phyloP scores from a whole-genome alignment of 2,113 vertebrate genomes.

The Gambusia holbrooki region DNA sequence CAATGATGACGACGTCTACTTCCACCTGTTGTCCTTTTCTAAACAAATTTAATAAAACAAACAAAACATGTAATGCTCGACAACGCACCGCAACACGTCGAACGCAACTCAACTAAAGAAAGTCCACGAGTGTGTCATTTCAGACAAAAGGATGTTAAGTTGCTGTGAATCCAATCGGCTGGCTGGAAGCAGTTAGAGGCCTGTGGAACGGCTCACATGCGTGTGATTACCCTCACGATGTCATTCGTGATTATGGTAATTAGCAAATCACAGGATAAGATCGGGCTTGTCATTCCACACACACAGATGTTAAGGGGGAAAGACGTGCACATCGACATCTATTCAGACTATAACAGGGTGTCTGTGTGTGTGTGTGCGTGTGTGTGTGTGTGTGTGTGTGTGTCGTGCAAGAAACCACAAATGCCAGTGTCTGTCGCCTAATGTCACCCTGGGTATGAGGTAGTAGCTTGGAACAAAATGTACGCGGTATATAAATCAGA shows the following conservation, averaged over 20 bases:
- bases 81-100: too few species aligned
- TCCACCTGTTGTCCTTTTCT: not conserved
- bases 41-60: not conserved
- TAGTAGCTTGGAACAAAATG: slow-evolving; percentile 43
- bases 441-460: slow-evolving; percentile 59
- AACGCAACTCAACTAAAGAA: slow-evolving; percentile 1
- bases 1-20: not conserved
- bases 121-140: slow-evolving; percentile 4
- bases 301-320: slow-evolving; percentile 40
- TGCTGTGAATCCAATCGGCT: slow-evolving; percentile 17
- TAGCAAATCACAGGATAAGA: slow-evolving; percentile 59
- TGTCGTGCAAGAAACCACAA: slow-evolving; percentile 20
- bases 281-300: slow-evolving; percentile 47
- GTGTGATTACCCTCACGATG: slow-evolving; percentile 44
- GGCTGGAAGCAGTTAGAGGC: slow-evolving; percentile 40
- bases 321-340: not conserved
- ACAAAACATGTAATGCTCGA: not conserved
- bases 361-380: too few species aligned
- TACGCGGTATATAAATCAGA: slow-evolving; percentile 70
- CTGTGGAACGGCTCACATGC: slow-evolving; percentile 6
- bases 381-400: too few species aligned
- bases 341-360: not conserved
- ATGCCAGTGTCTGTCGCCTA: slow-evolving; percentile 52
- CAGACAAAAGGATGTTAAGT: slow-evolving; percentile 42
- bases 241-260: slow-evolving; percentile 62